Evolutionary conservation across 1,140 invertebrate genomes (phyloP).

Genomic region (Drosophila cardini): DNA sequence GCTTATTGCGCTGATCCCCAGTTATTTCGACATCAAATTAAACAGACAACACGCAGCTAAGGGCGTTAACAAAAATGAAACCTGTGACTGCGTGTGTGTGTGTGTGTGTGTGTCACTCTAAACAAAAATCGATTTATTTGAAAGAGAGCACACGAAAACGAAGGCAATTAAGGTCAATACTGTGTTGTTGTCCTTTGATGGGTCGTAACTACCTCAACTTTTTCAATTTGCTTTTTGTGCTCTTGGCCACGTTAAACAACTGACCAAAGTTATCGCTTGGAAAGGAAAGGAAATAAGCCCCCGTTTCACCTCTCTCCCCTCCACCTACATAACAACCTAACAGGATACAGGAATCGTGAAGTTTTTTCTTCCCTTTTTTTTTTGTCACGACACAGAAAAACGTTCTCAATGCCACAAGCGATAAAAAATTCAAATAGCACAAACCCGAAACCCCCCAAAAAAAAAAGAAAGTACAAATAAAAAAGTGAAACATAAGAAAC

Average conservation of each 20-base stretch:
- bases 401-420: slow-evolving; percentile 31
- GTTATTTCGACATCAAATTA: slow-evolving; percentile 47
- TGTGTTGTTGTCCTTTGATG: slow-evolving; percentile 32
- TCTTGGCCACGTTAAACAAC: slow-evolving; percentile 42
- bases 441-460: slow-evolving; percentile 23
- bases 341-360: not conserved
- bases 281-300: slow-evolving; percentile 67
- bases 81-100: slow-evolving; percentile 29
- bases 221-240: slow-evolving; percentile 62
- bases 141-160: slow-evolving; percentile 2
- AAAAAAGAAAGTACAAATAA: slow-evolving; percentile 54
- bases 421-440: slow-evolving; percentile 59
- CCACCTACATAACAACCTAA: slow-evolving; percentile 12
- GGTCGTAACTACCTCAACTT: slow-evolving; percentile 67
- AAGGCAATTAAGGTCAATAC: slow-evolving; percentile 70
- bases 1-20: slow-evolving; percentile 56
- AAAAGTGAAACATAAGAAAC: slow-evolving; percentile 24
- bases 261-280: slow-evolving; percentile 69
- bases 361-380: too few species aligned
- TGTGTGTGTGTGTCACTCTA: slow-evolving; percentile 1
- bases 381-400: slow-evolving; percentile 11
- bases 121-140: slow-evolving; percentile 65
- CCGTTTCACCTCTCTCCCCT: not conserved
- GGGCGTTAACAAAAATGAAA: slow-evolving; percentile 22
- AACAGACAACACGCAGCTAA: slow-evolving; percentile 39